Evolutionary conservation across 2,797 vertebrate species (phyloP), one percentile per base, ranked within the genome.

Genomic region (Cynodonichthys magdalenae): DNA sequence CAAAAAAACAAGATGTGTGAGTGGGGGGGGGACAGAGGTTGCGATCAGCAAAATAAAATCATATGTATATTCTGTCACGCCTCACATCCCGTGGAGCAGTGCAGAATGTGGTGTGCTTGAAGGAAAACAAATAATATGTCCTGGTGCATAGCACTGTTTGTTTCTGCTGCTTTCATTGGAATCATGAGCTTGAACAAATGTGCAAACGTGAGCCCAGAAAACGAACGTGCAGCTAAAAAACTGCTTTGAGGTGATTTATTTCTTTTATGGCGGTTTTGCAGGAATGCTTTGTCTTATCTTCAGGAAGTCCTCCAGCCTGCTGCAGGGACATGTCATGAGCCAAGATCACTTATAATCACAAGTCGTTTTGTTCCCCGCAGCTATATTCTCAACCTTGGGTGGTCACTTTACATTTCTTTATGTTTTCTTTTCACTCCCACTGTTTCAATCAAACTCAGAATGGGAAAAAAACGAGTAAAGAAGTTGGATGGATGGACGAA

Each of bases 81-180:
- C 78, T 90, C 84, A 87, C 79, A 70, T 88, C 73, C 70, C 63
- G 67, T 65, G 76, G 83, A 87, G 76, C 71, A 14, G 59, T 47
- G 52, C 85, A 80, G 74, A 87, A 81, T 82, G 86, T 79, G 80
- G 84, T 70, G 77, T 36, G 75, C 83, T 80, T 51, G 65, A 85
- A 88, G 71, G 81, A 93, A 92, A 92, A 90, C 89, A 93, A 93
- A 92, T 89, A 92, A 80, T 80, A 69, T 79, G 89, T 88, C 86
- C 80, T 72, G 63, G 64, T 67, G 75, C 77, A 80, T 82, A 71
- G 77, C 84, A 83, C 64, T 87, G 89, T 92, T 92, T 91, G 91
- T 90, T 90, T 89, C 89, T 85, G 77, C 81, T 86, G 77, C 82
- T 87, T 81, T 88, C 73, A 71, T 81, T 90, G 82, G 77, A 88